Base-by-base conservation (phyloP, 2,797 vertebrate species). In the Micrastur ruficollis region DNA sequence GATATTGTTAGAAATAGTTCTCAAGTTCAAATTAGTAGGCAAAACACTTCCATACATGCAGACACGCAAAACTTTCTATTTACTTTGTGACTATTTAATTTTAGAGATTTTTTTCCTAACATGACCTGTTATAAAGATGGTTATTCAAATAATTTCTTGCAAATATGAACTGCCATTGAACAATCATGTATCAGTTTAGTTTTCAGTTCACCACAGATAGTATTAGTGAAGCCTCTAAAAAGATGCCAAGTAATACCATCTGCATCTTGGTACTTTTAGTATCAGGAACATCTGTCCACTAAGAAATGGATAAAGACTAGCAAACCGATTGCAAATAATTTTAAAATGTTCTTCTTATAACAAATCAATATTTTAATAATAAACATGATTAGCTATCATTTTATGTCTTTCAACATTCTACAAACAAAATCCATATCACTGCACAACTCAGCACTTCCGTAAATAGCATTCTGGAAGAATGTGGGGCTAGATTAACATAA, bases 171-270 rank as follows among this genome's bases (percentile, higher is more conserved):
- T 90, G 52, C 11, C 50, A 80, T 12, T 83, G 68, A 89, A 88
- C 34, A 97, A 93, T 31, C 68, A 56, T n/a, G 22, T 66, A 81
- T 65, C 23, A 71, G 31, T 79, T 93, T 44, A 67, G n/a, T 34
- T 79, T 89, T 85, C 68, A 89, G 86, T 50, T 79, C 47, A 63
- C 46, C 66, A 86, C 40, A 72, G 40, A 50, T 34, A 46, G 21
- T 62, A 91, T 88, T 18, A 95, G 44, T 42, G 59, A 89, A 78
- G 49, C 10, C 58, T 67, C 82, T 92, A 96, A 81, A 82, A 93
- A 70, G 49, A 81, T 81, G 93, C 86, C 94, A 90, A 86, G 73
- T 90, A 93, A 89, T 61, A 72, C 93, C 94, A 95, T 94, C 84
- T 95, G 94, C 70, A 96, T 78, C 75, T 72, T 75, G 19, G 23